Conservation (phyloP, 2,797 vertebrate genomes). For the Geotrypetes seraphini region DNA sequence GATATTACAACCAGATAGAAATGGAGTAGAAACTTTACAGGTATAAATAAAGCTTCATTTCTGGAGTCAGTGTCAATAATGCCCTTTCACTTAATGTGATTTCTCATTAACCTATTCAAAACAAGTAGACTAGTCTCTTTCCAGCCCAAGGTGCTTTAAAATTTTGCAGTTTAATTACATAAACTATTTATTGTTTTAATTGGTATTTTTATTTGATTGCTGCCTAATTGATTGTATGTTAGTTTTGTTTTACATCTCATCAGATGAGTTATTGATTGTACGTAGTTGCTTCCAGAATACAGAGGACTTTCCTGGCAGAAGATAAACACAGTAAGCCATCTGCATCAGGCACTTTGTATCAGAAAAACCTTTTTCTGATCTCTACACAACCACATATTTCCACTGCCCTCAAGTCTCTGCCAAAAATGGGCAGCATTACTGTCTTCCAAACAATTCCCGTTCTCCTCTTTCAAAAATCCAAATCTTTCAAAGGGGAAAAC, state of each 20-base stretch:
- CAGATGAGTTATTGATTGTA: constrained; percentile 24
- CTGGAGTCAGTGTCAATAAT: too few relatives aligned
- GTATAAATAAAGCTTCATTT: too few relatives aligned
- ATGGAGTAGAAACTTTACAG: too few relatives aligned
- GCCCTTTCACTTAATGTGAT: too few relatives aligned
- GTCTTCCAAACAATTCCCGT: not conserved
- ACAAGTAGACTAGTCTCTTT: too few relatives aligned
- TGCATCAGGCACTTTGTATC: constrained; percentile 1
- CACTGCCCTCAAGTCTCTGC: constrained; percentile 9
- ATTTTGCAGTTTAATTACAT: constrained; percentile 11
- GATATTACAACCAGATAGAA: too few relatives aligned
- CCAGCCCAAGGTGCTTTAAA: not conserved
- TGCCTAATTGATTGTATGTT: constrained; percentile 17
- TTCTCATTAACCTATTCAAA: too few relatives aligned
- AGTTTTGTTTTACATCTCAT: constrained; percentile 4
- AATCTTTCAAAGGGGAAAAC: constrained; percentile 10
- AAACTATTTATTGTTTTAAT: constrained; percentile 17
- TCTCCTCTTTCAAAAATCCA: not conserved
- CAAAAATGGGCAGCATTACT: not conserved
- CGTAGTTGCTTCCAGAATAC: constrained; percentile 19
- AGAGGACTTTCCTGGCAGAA: constrained; percentile 4
- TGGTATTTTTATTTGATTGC: constrained; percentile 1
- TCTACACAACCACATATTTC: constrained; percentile 1
- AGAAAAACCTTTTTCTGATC: constrained; percentile 4
- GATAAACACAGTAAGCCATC: constrained; percentile 1